These are phyloP conservation scores for Zaprionus obscuricornis DNA, from an alignment of 2,888 invertebrate genomes.

Conservation along the genomic window DNA sequence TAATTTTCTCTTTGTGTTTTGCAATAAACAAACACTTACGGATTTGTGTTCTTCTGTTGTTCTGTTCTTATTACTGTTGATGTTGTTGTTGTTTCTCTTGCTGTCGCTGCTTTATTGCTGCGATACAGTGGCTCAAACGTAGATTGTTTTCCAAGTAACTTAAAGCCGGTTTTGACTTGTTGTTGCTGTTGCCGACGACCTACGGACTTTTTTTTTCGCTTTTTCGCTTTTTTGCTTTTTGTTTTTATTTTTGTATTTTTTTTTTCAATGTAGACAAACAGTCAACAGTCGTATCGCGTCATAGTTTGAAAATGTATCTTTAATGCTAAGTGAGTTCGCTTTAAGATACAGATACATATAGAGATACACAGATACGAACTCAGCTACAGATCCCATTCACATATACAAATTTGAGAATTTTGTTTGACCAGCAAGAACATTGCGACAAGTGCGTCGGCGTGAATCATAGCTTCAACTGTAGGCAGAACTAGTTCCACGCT, in stretches of 20 bases:
- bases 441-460: slow-evolving; percentile 39
- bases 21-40: slow-evolving; percentile 71
- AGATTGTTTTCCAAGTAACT: slow-evolving; percentile 72
- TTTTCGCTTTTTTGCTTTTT: background rate
- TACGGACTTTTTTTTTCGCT: slow-evolving; percentile 53
- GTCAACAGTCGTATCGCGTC: slow-evolving; percentile 65
- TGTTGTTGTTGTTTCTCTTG: too few relatives aligned
- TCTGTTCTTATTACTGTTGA: slow-evolving; percentile 28
- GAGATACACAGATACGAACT: slow-evolving; percentile 1
- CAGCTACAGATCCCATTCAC: slow-evolving; percentile 10
- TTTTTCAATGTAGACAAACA: slow-evolving; percentile 56
- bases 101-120: too few relatives aligned
- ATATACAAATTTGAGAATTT: slow-evolving; percentile 30
- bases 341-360: slow-evolving; percentile 12
- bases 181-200: slow-evolving; percentile 58
- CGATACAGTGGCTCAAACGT: slow-evolving; percentile 47
- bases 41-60: slow-evolving; percentile 43
- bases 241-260: slow-evolving; percentile 4
- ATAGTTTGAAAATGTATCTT: slow-evolving; percentile 57
- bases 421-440: slow-evolving; percentile 45
- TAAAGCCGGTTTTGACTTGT: slow-evolving; percentile 63
- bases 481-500: slow-evolving; percentile 48
- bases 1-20: slow-evolving; percentile 33
- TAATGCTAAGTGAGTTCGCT: slow-evolving; percentile 26
- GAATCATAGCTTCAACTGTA: slow-evolving; percentile 15